These are phyloP conservation scores for Ctenopoma kingsleyae DNA, from an alignment of 2,797 vertebrate species.

Conservation along the genomic window DNA sequence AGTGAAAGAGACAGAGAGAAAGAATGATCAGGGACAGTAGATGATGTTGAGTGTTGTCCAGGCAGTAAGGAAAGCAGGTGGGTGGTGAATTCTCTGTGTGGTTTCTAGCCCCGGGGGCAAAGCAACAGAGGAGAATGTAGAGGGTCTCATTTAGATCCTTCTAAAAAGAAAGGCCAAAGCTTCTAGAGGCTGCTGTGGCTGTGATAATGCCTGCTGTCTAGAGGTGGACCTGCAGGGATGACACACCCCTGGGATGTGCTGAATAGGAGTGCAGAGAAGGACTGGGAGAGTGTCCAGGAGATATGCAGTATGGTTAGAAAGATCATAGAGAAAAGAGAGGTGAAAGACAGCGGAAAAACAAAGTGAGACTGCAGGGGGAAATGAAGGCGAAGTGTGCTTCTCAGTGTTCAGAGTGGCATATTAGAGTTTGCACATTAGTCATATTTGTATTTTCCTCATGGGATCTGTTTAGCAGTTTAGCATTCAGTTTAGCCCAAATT, in stretches of 20 bases:
- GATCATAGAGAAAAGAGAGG: slow-evolving; percentile 20
- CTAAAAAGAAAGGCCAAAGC: slow-evolving; percentile 65
- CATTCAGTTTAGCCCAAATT: not conserved
- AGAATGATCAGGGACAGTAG: slow-evolving; percentile 38
- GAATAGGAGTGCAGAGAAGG: slow-evolving; percentile 43
- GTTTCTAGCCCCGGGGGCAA: slow-evolving; percentile 57
- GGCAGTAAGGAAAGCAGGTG: slow-evolving; percentile 57
- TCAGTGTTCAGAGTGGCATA: not conserved
- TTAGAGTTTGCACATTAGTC: slow-evolving; percentile 25
- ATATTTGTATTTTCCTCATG: slow-evolving; percentile 13
- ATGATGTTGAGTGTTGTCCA: slow-evolving; percentile 67
- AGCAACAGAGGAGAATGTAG: slow-evolving; percentile 65
- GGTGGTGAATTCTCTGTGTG: slow-evolving; percentile 60
- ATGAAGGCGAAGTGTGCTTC: not conserved
- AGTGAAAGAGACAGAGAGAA: slow-evolving; percentile 20
- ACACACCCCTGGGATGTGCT: slow-evolving; percentile 51
- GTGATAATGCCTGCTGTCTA: slow-evolving; percentile 59
- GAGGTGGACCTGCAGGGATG: slow-evolving; percentile 51
- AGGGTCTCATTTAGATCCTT: slow-evolving; percentile 68
- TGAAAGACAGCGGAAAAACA: slow-evolving; percentile 27
- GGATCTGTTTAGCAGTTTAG: slow-evolving; percentile 21
- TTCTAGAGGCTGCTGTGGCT: slow-evolving; percentile 50
- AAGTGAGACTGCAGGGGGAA: not conserved
- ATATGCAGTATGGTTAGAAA: slow-evolving; percentile 19
- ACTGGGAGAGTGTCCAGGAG: slow-evolving; percentile 23